phyloP scores from a whole-genome alignment of 2,888 invertebrate genomes.

The Rhingia campestris region DNA sequence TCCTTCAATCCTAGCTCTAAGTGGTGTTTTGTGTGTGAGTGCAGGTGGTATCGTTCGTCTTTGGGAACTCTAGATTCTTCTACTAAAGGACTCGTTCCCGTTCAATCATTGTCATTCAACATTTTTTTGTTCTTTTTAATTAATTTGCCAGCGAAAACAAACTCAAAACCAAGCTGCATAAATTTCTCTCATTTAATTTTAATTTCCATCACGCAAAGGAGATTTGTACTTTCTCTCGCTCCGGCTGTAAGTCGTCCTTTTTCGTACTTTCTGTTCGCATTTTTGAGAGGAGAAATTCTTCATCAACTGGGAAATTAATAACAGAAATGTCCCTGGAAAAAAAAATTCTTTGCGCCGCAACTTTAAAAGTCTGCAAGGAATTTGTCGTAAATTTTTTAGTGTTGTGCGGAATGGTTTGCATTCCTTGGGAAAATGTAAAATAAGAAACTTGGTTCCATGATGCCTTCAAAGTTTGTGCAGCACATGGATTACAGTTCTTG shows the following conservation, averaged over 20 bases:
- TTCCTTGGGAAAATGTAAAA: conserved; percentile 49
- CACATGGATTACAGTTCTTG: conserved; percentile 61
- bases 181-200: conserved; percentile 68
- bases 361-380: conserved; percentile 48
- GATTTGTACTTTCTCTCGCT: conserved; percentile 41
- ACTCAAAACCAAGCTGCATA: conserved; percentile 62
- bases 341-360: conserved; percentile 47
- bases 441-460: conserved; percentile 48
- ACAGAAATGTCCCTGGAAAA: conserved; percentile 63
- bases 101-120: conserved; percentile 56
- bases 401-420: conserved; percentile 46
- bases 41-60: conserved; percentile 49
- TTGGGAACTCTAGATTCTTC: conserved; percentile 16
- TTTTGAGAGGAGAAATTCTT: conserved; percentile 44
- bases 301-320: conserved; percentile 65
- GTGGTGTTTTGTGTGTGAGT: conserved; percentile 37
- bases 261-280: conserved; percentile 3
- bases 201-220: conserved; percentile 52
- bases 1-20: conserved; percentile 13
- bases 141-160: conserved; percentile 57
- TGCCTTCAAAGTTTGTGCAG: conserved; percentile 55
- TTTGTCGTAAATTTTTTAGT: conserved; percentile 50
- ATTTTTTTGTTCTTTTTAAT: conserved; percentile 40
- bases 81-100: conserved; percentile 12
- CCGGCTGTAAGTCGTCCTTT: conserved; percentile 3